phyloP scores from a whole-genome alignment of 64 coral and sea anemone species.

The Porites lutea region DNA sequence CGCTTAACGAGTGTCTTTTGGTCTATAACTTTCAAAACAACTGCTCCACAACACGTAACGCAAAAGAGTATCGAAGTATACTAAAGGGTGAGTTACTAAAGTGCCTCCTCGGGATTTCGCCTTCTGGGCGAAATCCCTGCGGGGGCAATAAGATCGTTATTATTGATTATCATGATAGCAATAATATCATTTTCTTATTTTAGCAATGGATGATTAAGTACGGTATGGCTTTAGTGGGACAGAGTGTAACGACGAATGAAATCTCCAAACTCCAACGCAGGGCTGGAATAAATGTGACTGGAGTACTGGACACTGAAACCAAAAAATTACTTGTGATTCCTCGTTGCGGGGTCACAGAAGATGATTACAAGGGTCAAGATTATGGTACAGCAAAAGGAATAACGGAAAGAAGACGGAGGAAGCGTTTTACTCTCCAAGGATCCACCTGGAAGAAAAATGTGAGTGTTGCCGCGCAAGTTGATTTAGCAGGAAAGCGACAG shows the following conservation, averaged over 20 bases:
- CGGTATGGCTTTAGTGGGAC: background rate
- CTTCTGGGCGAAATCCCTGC: too few relatives aligned
- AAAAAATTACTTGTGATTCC: constrained; percentile 50
- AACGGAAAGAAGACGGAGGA: constrained; percentile 40
- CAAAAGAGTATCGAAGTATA: too few relatives aligned
- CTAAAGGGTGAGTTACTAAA: too few relatives aligned
- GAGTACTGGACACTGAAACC: constrained; percentile 69
- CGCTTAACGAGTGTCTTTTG: too few relatives aligned
- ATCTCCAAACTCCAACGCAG: constrained; percentile 62
- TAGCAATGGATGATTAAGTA: constrained; percentile 44
- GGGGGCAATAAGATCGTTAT: too few relatives aligned
- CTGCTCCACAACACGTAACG: too few relatives aligned
- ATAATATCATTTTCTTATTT: background rate
- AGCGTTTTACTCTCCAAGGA: constrained; percentile 83
- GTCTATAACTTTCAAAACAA: too few relatives aligned
- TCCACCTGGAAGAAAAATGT: constrained; percentile 90
- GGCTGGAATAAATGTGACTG: constrained; percentile 78
- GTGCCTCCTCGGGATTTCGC: too few relatives aligned
- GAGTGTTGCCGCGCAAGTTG: too few relatives aligned
- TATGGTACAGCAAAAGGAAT: background rate
- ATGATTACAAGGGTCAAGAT: background rate
- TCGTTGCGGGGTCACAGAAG: constrained; percentile 75
- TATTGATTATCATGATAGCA: too few relatives aligned
- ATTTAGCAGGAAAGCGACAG: too few relatives aligned
- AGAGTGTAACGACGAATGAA: background rate